Evolutionary conservation across 2,113 vertebrate genomes (phyloP).

Genomic region (Laticauda colubrina): DNA sequence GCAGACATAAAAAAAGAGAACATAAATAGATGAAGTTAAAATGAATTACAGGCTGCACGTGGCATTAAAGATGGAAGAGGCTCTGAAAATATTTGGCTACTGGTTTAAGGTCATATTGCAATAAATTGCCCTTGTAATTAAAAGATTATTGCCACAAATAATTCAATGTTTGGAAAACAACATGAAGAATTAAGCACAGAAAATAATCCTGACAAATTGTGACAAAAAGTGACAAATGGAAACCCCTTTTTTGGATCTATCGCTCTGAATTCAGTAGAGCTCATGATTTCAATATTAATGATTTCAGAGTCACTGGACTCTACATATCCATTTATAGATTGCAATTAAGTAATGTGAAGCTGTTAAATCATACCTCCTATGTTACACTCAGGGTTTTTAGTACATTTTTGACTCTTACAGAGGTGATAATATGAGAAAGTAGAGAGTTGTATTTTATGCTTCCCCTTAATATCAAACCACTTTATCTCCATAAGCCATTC

Average conservation of each 20-base stretch:
- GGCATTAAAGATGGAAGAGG: neutral
- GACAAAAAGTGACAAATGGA: neutral
- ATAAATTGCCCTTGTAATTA: neutral
- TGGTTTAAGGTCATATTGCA: neutral
- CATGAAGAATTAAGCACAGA: neutral
- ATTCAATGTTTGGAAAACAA: neutral
- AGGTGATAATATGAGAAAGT: neutral
- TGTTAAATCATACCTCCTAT: neutral
- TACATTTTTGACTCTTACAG: neutral
- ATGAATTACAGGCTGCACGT: neutral
- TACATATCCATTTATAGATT: neutral
- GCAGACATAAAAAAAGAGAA: neutral
- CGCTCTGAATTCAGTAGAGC: neutral
- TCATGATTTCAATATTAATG: neutral
- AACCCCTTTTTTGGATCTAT: neutral
- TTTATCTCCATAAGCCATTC: neutral
- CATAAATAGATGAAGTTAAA: neutral
- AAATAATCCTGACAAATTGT: neutral
- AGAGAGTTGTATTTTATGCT: neutral
- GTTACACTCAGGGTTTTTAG: neutral
- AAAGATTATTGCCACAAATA: neutral
- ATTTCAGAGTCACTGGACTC: neutral
- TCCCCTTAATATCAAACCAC: neutral
- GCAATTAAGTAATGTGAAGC: neutral
- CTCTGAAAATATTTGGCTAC: neutral